Evolutionary conservation across 2,888 invertebrate species (phyloP), one percentile per base, ranked within the genome.

Genomic region (Heliconius sara): DNA sequence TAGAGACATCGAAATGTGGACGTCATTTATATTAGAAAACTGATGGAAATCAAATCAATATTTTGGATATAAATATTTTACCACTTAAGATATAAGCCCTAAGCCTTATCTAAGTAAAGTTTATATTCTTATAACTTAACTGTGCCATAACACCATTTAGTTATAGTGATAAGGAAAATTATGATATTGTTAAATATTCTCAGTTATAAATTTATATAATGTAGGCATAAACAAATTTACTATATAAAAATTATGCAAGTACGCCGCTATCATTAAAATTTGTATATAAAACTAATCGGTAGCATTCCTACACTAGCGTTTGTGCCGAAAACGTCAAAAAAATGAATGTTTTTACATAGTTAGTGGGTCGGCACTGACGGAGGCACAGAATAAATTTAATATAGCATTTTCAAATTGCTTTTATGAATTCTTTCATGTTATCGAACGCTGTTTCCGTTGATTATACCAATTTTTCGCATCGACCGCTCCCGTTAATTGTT

Each of bases 401-500:
- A 84, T 86, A 84, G 84, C 83, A 83, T 89, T 88, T 87, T 88
- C 90, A 91, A 89, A 91, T 91, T 90, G 91, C 90, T 89, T 91
- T 91, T 89, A 91, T 88, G 88, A 88, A 90, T 89, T 91, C 78
- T 76, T 88, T 84, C 87, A 86, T 86, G 88, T 89, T 89, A 89
- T 88, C 88, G 88, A 88, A 88, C 88, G 86, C 86, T 88, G 86
- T 85, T 86, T 88, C 86, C 88, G 90, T 90, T 90, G 91, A 93
- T 92, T 93, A 92, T 92, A 91, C 90, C 90, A 91, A 91, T 93
- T 93, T 93, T 93, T 90, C 91, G 89, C 90, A 89, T 90, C 89
- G 88, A 83, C 85, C 87, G 88, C 83, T 87, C 88, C 82, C 88
- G 91, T 90, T 93, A 93, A 94, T 93, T 93, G 94, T 93, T 94